Conservation (phyloP, 2,797 vertebrate species). For the Etheostoma nigrum region DNA sequence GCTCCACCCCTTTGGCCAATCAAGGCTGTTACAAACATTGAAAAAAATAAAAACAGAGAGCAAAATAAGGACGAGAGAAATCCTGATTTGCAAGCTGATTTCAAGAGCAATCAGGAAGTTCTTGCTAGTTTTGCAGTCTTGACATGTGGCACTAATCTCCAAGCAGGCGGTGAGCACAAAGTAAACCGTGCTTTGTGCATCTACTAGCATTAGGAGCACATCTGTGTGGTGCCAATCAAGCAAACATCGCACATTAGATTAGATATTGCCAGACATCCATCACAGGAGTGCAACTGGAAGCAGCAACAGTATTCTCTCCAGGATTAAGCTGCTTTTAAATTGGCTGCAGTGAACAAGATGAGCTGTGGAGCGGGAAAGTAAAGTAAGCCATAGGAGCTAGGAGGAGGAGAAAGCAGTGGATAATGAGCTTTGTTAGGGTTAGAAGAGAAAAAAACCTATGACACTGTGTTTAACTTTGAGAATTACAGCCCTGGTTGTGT, state of each 20-base stretch:
- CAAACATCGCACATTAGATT: conserved; percentile 72
- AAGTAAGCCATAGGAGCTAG: conserved; percentile 64
- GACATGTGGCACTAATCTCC: conserved; percentile 69
- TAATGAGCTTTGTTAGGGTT: conserved; percentile 74
- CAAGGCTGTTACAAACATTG: conserved; percentile 33
- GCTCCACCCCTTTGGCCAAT: conserved; percentile 34
- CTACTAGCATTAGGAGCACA: conserved; percentile 41
- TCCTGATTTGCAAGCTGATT: conserved; percentile 70
- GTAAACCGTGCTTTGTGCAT: conserved; percentile 59
- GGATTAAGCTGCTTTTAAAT: conserved; percentile 85
- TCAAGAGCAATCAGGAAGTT: conserved; percentile 68
- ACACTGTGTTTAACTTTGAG: conserved; percentile 71
- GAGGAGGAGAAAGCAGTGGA: conserved; percentile 52
- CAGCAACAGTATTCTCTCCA: conserved; percentile 71
- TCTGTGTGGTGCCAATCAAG: conserved; percentile 78
- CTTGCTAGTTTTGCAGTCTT: conserved; percentile 50
- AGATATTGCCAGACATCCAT: conserved; percentile 81
- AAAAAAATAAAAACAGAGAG: conserved; percentile 17
- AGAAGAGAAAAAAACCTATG: conserved; percentile 27
- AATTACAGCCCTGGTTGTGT: conserved; percentile 73
- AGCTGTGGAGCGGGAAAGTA: conserved; percentile 68
- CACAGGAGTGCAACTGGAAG: conserved; percentile 66
- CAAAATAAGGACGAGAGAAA: conserved; percentile 23
- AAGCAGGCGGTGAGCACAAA: conserved; percentile 37
- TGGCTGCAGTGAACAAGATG: conserved; percentile 79